A percentile compares a stretch with the other conserved stretches of the same genome.
phyloP scores from a whole-genome alignment of 1,140 invertebrate species.

The Drosophila kepulauana region DNA sequence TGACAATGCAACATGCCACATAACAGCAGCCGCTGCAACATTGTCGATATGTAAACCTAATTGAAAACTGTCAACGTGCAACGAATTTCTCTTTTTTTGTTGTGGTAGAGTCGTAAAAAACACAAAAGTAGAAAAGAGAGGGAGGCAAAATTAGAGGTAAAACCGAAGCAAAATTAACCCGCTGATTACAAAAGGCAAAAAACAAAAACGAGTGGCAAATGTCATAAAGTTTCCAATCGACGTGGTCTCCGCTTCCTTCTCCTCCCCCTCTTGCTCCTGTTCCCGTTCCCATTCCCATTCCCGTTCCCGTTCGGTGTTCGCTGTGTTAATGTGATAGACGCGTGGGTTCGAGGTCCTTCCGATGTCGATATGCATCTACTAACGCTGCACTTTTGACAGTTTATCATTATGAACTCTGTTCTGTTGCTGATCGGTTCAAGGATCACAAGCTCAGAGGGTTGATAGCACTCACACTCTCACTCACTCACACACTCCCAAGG shows the following conservation, averaged over 20 bases:
- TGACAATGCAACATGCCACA: conserved; percentile 24
- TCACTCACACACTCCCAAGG: neutral
- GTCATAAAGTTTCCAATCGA: conserved; percentile 74
- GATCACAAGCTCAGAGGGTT: conserved; percentile 12
- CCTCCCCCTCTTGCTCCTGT: no score
- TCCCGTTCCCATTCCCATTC: no score
- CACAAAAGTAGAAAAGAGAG: neutral
- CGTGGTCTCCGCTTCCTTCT: conserved; percentile 18
- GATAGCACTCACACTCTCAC: no score
- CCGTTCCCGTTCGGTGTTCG: neutral
- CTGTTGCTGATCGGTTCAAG: conserved; percentile 1
- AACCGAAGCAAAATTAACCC: conserved; percentile 54
- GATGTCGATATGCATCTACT: conserved; percentile 71
- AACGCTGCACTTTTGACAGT: conserved; percentile 65
- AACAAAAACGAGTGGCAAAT: conserved; percentile 27
- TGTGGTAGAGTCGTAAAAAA: conserved; percentile 52
- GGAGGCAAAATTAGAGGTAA: neutral
- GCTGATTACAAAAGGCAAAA: conserved; percentile 45
- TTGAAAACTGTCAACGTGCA: conserved; percentile 75
- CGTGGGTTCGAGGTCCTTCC: conserved; percentile 48
- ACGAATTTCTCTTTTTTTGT: conserved; percentile 42
- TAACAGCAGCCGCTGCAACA: neutral
- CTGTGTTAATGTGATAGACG: conserved; percentile 73
- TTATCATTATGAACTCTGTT: conserved; percentile 61
- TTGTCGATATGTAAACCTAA: conserved; percentile 58